Evolutionary conservation across 2,797 vertebrate genomes (phyloP).

Genomic region (Amazonetta brasiliensis): DNA sequence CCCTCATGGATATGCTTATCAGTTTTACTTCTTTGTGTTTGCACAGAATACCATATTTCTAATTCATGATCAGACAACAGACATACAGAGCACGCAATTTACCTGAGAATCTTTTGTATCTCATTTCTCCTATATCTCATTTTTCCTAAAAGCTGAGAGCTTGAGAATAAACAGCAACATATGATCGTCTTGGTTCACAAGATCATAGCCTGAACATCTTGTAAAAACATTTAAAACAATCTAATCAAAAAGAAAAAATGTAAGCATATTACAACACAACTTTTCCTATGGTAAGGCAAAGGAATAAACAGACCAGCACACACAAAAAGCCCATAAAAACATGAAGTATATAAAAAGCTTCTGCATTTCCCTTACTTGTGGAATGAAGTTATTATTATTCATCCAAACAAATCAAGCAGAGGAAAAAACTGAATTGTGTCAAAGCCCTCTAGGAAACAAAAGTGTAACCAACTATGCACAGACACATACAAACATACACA

Average conservation of each 20-base stretch:
- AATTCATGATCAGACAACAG: background rate
- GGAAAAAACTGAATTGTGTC: background rate
- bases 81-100: background rate
- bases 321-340: background rate
- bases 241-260: background rate
- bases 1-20: background rate
- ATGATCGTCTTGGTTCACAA: background rate
- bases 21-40: background rate
- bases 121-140: background rate
- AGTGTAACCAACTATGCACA: background rate
- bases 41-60: background rate
- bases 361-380: background rate
- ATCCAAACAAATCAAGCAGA: background rate
- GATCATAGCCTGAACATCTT: background rate
- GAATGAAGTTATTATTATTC: background rate
- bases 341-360: background rate
- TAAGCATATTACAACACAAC: background rate
- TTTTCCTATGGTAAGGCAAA: background rate
- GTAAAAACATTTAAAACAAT: background rate
- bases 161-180: background rate
- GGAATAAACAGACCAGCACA: background rate
- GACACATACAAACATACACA: background rate
- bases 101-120: background rate
- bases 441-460: background rate
- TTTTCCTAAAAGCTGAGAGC: background rate